Conservation (phyloP, 1,140 invertebrate genomes). For the Zaprionus vittiger region DNA sequence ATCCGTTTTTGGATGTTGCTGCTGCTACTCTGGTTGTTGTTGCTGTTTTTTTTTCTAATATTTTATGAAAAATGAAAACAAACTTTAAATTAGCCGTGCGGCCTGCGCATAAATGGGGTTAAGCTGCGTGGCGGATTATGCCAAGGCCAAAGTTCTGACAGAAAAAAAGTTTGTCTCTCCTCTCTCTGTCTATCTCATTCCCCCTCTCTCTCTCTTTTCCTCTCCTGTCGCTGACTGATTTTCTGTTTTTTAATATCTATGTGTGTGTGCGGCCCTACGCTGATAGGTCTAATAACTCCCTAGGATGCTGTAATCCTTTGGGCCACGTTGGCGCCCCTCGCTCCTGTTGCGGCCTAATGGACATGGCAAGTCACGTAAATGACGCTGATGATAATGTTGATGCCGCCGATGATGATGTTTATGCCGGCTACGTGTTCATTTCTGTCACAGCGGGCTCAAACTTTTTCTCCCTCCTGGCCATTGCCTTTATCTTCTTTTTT, state of each 20-base stretch:
- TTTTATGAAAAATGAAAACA: constrained; percentile 75
- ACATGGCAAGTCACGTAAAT: constrained; percentile 75
- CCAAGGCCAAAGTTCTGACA: constrained; percentile 71
- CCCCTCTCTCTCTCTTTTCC: constrained; percentile 25
- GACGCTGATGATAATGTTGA: constrained; percentile 63
- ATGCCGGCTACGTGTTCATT: constrained; percentile 74
- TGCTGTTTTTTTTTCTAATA: constrained; percentile 55
- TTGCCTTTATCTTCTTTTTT: neutral
- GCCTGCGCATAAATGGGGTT: constrained; percentile 65
- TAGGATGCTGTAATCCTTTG: constrained; percentile 75
- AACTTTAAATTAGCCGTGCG: constrained; percentile 75
- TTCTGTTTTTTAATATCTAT: constrained; percentile 12
- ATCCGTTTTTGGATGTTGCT: constrained; percentile 11
- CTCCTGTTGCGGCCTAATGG: constrained; percentile 59
- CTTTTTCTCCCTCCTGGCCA: constrained; percentile 7
- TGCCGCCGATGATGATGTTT: constrained; percentile 55
- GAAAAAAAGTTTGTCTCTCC: constrained; percentile 47
- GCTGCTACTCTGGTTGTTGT: constrained; percentile 6
- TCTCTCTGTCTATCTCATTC: neutral
- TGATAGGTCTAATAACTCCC: constrained; percentile 81
- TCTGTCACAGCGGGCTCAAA: constrained; percentile 61
- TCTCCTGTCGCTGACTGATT: neutral
- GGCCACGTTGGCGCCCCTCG: constrained; percentile 43
- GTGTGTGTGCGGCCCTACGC: constrained; percentile 44
- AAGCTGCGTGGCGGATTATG: constrained; percentile 65